These are phyloP conservation scores for Centrocercus urophasianus DNA, from an alignment of 2,113 vertebrate species.

Conservation along the genomic window DNA sequence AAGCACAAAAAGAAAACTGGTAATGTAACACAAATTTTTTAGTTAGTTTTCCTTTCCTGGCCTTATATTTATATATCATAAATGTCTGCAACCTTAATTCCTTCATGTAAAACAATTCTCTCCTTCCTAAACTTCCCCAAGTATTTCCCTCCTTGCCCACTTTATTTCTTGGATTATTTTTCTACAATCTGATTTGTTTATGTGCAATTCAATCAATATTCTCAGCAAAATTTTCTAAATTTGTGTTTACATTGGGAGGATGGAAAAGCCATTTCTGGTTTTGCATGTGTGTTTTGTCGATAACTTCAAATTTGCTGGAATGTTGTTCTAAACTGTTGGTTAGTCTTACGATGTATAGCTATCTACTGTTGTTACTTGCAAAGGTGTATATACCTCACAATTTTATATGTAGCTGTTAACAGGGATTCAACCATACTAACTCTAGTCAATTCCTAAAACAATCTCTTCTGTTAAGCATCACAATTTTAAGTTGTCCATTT, in stretches of 20 bases:
- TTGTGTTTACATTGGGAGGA: background rate
- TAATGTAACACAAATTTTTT: background rate
- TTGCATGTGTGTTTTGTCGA: background rate
- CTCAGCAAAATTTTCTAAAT: background rate
- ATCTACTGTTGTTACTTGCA: background rate
- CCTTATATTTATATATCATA: background rate
- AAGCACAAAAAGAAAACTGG: background rate
- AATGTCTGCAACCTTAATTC: background rate
- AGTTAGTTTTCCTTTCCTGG: background rate
- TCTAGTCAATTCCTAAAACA: background rate
- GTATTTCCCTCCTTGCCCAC: background rate
- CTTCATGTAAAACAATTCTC: background rate
- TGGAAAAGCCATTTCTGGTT: background rate
- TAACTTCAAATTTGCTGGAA: background rate
- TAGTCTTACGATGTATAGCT: background rate
- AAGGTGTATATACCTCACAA: background rate
- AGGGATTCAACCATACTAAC: background rate
- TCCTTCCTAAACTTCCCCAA: background rate
- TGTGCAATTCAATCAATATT: background rate
- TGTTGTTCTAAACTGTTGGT: background rate
- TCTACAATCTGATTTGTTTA: background rate
- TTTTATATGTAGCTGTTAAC: background rate
- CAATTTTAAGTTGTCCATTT: background rate
- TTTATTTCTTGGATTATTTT: background rate
- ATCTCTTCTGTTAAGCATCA: background rate